These are phyloP conservation scores for Actinia tenebrosa DNA, from an alignment of 64 coral and sea anemone genomes.

Conservation along the genomic window DNA sequence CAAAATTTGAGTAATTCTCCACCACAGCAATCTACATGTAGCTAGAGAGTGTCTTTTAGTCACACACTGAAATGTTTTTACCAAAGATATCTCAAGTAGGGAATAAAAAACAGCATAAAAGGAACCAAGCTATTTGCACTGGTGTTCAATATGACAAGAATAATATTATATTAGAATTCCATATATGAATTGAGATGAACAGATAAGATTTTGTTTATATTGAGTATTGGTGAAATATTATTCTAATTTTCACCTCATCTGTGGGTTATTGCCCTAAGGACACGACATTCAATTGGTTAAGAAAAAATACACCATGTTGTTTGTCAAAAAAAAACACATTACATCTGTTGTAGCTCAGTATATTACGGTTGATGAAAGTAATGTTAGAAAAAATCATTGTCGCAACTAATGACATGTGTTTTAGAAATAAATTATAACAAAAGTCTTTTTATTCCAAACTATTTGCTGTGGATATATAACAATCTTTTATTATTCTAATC, in stretches of 20 bases:
- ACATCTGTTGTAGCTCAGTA: too few relatives aligned
- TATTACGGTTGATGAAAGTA: not conserved
- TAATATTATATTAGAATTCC: not conserved
- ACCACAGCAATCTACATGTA: not conserved
- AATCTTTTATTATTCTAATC: too few relatives aligned
- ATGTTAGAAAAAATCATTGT: not conserved
- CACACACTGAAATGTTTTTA: not conserved
- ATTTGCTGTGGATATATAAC: too few relatives aligned
- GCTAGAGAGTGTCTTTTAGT: not conserved
- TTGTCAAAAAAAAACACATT: not conserved
- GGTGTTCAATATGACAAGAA: not conserved
- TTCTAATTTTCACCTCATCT: not conserved
- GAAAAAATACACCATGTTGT: not conserved
- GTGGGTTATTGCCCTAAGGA: not conserved
- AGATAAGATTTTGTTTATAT: not conserved
- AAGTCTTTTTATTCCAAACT: too few relatives aligned
- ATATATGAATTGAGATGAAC: not conserved
- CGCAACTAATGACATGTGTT: too few relatives aligned
- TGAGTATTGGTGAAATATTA: not conserved
- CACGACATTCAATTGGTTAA: not conserved
- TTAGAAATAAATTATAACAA: too few relatives aligned
- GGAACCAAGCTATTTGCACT: not conserved
- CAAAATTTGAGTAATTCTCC: not conserved
- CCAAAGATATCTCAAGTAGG: not conserved
- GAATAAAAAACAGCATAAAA: not conserved